Conservation (phyloP, 1,140 invertebrate species). For the Argopecten irradians region DNA sequence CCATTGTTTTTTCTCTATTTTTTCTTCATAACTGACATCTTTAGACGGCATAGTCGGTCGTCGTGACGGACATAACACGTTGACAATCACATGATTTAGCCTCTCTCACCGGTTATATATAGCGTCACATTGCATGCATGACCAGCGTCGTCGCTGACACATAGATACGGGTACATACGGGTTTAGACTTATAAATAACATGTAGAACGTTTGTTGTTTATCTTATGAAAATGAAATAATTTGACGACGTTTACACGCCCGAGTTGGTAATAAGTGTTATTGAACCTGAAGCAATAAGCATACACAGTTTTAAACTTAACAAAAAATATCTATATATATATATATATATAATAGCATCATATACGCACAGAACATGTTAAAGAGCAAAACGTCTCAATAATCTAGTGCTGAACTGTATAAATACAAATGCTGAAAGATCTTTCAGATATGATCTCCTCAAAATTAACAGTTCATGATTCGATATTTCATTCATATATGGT, state of each 20-base stretch:
- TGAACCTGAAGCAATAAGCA: not conserved
- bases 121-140: not conserved
- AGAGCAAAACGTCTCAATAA: too few relatives aligned
- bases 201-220: not conserved
- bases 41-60: not conserved
- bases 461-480: too few relatives aligned
- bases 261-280: not conserved
- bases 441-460: too few relatives aligned
- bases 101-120: not conserved
- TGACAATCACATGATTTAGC: not conserved
- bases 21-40: too few relatives aligned
- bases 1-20: too few relatives aligned
- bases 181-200: not conserved
- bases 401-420: too few relatives aligned
- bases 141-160: not conserved
- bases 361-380: too few relatives aligned
- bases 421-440: too few relatives aligned
- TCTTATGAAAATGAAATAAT: not conserved
- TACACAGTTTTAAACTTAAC: too few relatives aligned
- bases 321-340: too few relatives aligned
- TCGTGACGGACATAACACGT: not conserved
- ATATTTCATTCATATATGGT: too few relatives aligned
- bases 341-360: too few relatives aligned
- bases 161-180: not conserved
- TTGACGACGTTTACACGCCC: not conserved